Evolutionary conservation across 1,140 invertebrate genomes (phyloP), one percentile per base, ranked within the genome.

Genomic region (Acromyrmex charruanus): DNA sequence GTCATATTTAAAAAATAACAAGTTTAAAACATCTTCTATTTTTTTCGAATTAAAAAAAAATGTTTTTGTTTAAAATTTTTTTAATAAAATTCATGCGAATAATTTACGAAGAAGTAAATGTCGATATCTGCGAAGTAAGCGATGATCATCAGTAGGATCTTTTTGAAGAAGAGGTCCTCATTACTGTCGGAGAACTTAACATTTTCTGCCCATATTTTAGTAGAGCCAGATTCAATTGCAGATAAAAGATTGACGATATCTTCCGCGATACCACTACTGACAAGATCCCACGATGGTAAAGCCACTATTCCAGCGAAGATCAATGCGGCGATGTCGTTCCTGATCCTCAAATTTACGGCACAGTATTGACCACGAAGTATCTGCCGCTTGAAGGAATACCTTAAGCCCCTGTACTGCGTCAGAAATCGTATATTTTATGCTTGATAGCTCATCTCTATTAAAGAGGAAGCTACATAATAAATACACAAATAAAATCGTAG

Each of bases 261-360:
- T 12, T 93, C 89, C 9, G 89, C 90, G 35, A 95, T 88, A 25
- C 92, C 93, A 6, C 79, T 92, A 25, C 89, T 88, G 55, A 93
- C 66, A 4, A 94, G 72, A 21, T 92, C 75, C 93, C 92, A 94
- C 6, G 74, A 80, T 4, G 93, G 89, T 49, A 91, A 58, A 10
- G 66, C 75, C 18, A 92, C 63, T 16, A 93, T 69, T 44, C 89
- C 88, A 16, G 87, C 75, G n/a, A 94, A 86, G 71, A 95, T 93
- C 28, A 94, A 58, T 10, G 85, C 77, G 12, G 90, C 91, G 14
- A 94, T 86, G 68, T 95, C 92, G 61, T 94, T 94, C 51, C 93
- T 92, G 55, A 94, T 74, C 21, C 69, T 87, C 16, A 71, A 39
- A 55, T 86, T 91, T 44, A 71, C 85, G 0, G n/a, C 87, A 58